Evolutionary conservation across 2,888 invertebrate species (phyloP).

Genomic region (Cantharis rufa): DNA sequence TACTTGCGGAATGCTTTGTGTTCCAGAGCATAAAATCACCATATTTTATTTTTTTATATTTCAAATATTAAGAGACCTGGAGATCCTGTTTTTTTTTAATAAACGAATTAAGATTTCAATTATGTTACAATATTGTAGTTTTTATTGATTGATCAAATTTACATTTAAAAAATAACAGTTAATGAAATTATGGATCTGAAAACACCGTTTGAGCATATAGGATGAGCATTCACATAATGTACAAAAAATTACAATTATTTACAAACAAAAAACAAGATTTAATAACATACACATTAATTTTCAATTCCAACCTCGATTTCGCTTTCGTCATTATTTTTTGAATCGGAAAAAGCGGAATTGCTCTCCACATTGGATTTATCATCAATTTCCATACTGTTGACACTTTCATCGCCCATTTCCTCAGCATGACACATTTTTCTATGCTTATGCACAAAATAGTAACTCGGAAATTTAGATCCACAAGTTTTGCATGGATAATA

Average conservation of each 20-base stretch:
- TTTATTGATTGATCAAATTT: not conserved
- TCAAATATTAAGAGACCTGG: too few species aligned
- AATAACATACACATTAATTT: conserved; percentile 9
- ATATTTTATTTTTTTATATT: not conserved
- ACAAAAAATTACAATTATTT: conserved; percentile 6
- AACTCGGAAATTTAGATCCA: conserved; percentile 89
- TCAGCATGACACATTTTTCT: conserved; percentile 82
- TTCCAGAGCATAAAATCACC: not conserved
- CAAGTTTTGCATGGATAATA: conserved; percentile 94
- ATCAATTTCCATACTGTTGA: conserved; percentile 14
- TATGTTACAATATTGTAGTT: not conserved
- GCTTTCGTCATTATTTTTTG: conserved; percentile 17
- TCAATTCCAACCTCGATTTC: conserved; percentile 32
- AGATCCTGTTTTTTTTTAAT: too few species aligned
- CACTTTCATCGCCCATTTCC: conserved; percentile 56
- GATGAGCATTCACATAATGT: not conserved
- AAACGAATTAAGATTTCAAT: too few species aligned
- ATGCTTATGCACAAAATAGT: conserved; percentile 93
- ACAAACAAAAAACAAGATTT: conserved; percentile 7
- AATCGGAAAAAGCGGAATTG: not conserved
- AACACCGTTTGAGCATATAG: not conserved
- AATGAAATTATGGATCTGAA: not conserved
- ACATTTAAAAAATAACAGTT: not conserved
- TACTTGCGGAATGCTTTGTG: not conserved
- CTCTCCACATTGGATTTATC: conserved; percentile 23